Evolutionary conservation across 2,113 vertebrate genomes (phyloP).

Genomic region (Atractosteus spatula): DNA sequence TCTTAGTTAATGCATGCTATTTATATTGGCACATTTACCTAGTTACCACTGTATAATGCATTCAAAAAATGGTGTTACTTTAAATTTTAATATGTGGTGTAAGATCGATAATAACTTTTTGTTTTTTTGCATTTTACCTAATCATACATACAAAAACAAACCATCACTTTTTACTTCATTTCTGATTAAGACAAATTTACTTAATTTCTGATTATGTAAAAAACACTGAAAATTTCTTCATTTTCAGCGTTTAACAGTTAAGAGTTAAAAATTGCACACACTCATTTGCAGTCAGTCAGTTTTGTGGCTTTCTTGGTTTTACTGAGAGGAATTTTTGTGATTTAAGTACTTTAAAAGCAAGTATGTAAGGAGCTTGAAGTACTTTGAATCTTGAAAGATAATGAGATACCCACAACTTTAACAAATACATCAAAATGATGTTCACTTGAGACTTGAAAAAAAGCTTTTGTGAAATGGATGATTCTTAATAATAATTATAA

Average conservation of each 20-base stretch:
- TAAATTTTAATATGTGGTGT: too few relatives aligned
- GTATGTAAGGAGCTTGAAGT: not conserved
- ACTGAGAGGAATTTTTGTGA: not conserved
- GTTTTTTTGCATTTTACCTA: too few relatives aligned
- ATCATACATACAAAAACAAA: too few relatives aligned
- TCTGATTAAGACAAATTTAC: too few relatives aligned
- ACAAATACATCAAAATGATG: slow-evolving; percentile 7
- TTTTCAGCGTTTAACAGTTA: slow-evolving; percentile 4
- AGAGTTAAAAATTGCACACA: not conserved
- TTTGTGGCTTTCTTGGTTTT: not conserved
- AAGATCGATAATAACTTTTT: too few relatives aligned
- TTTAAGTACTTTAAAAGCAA: not conserved
- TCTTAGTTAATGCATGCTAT: too few relatives aligned
- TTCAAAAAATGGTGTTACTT: too few relatives aligned
- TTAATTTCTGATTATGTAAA: too few relatives aligned
- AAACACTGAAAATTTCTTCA: too few relatives aligned
- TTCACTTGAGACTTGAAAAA: not conserved
- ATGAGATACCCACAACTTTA: not conserved
- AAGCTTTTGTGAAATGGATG: too few relatives aligned
- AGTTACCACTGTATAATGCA: too few relatives aligned
- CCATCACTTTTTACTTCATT: not conserved
- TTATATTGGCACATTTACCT: too few relatives aligned
- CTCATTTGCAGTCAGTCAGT: not conserved
- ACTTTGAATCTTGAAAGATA: not conserved
- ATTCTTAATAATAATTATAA: not conserved